phyloP scores from a whole-genome alignment of 2,113 vertebrate species.

The Hippocampus comes region DNA sequence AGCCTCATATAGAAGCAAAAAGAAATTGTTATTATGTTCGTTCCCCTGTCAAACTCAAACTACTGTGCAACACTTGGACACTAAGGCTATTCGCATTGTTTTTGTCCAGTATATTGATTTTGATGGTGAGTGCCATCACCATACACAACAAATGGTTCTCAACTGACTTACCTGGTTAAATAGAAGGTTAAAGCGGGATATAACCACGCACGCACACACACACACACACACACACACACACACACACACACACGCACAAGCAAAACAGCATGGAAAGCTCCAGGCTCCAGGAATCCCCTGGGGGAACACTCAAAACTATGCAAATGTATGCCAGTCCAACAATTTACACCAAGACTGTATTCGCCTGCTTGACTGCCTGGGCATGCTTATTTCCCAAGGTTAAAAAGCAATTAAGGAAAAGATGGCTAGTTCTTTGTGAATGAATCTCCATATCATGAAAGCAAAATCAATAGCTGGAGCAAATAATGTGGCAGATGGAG shows the following conservation, averaged over 20 bases:
- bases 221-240: slow-evolving; percentile 13
- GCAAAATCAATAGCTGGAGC: slow-evolving; percentile 57
- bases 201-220: background rate
- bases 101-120: too few relatives aligned
- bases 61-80: too few relatives aligned
- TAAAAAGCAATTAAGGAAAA: slow-evolving; percentile 54
- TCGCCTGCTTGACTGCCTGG: slow-evolving; percentile 35
- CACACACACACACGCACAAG: slow-evolving; percentile 15
- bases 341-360: slow-evolving; percentile 47
- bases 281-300: slow-evolving; percentile 40
- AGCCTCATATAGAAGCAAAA: too few relatives aligned
- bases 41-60: too few relatives aligned
- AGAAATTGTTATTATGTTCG: too few relatives aligned
- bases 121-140: background rate
- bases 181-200: background rate
- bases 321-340: slow-evolving; percentile 67
- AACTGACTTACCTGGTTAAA: background rate
- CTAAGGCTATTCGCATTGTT: too few relatives aligned
- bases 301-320: slow-evolving; percentile 55
- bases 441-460: slow-evolving; percentile 64
- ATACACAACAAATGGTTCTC: background rate
- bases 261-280: slow-evolving; percentile 16
- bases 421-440: slow-evolving; percentile 48
- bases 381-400: slow-evolving; percentile 64
- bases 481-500: slow-evolving; percentile 49